phyloP scores from a whole-genome alignment of 2,797 vertebrate genomes.

The Danio aesculapii region DNA sequence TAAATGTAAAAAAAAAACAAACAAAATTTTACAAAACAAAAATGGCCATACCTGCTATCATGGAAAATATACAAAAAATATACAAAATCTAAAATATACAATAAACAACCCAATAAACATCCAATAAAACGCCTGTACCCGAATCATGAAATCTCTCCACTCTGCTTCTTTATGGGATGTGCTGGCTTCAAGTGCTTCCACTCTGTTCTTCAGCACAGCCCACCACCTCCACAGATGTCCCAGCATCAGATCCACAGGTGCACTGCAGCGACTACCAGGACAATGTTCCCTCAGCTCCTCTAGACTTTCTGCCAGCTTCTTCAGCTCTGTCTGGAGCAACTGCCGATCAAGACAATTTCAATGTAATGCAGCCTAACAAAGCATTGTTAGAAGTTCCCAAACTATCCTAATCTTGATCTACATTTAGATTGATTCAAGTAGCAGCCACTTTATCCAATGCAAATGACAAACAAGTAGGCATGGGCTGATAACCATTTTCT shows the following conservation, averaged over 20 bases:
- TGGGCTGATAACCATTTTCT: too few species aligned
- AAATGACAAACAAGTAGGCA: too few species aligned
- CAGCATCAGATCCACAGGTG: slow-evolving; percentile 66
- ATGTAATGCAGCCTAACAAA: background rate
- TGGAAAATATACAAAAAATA: too few species aligned
- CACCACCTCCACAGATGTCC: slow-evolving; percentile 84
- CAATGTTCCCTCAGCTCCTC: slow-evolving; percentile 71
- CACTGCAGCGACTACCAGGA: slow-evolving; percentile 67
- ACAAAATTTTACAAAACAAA: background rate
- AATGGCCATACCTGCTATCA: too few species aligned
- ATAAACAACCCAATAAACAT: too few species aligned
- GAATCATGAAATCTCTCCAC: slow-evolving; percentile 86
- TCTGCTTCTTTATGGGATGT: slow-evolving; percentile 82
- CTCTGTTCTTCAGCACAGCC: slow-evolving; percentile 76
- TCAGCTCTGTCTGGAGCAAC: slow-evolving; percentile 71
- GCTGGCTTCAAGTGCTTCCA: slow-evolving; percentile 78
- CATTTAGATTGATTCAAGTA: too few species aligned
- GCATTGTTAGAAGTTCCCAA: too few species aligned
- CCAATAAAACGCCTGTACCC: slow-evolving; percentile 72
- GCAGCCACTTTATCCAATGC: too few species aligned
- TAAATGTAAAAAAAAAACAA: background rate
- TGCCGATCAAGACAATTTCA: slow-evolving; percentile 53
- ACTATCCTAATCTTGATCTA: background rate
- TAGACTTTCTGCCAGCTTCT: slow-evolving; percentile 61
- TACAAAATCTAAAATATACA: too few species aligned